Evolutionary conservation across 2,113 vertebrate species (phyloP).

Genomic region (Bubo bubo): DNA sequence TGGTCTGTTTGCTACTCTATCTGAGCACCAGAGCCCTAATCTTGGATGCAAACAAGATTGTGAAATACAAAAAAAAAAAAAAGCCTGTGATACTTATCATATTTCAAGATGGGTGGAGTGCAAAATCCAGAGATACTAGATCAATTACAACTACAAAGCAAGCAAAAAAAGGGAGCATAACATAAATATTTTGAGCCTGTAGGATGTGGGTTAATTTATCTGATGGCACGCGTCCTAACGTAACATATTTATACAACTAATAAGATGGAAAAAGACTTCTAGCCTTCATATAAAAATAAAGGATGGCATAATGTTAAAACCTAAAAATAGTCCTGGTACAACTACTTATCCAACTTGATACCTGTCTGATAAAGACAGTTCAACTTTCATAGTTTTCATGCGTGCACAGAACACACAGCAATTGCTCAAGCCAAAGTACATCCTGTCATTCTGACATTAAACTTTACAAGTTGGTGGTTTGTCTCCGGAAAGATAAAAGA

Average conservation of each 20-base stretch:
- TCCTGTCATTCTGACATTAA: not conserved
- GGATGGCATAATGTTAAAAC: not conserved
- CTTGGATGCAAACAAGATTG: conserved; percentile 5
- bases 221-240: not conserved
- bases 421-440: not conserved
- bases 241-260: not conserved
- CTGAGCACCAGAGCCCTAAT: not conserved
- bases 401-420: not conserved
- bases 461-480: not conserved
- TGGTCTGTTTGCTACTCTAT: not conserved
- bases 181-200: conserved; percentile 54
- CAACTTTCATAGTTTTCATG: not conserved
- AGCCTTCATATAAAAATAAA: conserved; percentile 15
- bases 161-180: conserved; percentile 26
- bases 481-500: not conserved
- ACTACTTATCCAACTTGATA: not conserved
- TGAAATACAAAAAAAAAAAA: conserved; percentile 4
- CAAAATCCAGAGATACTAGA: conserved; percentile 32
- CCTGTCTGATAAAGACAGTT: not conserved
- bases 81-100: conserved; percentile 3
- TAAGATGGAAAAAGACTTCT: not conserved
- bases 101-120: conserved; percentile 44
- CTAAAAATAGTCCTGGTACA: not conserved
- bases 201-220: conserved; percentile 50
- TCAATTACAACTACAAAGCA: conserved; percentile 25